A percentile compares a stretch with the other conserved stretches of the same genome.
phyloP scores from a whole-genome alignment of 2,888 invertebrate species.

The Doris montereyensis region DNA sequence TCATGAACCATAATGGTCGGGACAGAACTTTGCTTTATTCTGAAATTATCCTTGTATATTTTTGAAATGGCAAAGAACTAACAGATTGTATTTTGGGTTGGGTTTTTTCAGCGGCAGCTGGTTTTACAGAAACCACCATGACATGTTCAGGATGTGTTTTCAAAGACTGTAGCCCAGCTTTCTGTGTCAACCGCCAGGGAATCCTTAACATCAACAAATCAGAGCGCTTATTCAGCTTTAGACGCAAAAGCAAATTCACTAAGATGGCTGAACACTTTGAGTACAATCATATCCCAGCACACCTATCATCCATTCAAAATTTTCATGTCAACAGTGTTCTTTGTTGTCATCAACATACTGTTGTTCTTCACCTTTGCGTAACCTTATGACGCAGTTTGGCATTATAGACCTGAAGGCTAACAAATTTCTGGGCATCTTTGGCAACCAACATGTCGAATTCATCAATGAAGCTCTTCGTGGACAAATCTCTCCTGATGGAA shows the following conservation, averaged over 20 bases:
- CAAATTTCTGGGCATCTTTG: constrained; percentile 71
- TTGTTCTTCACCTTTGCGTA: constrained; percentile 69
- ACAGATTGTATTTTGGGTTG: too few species aligned
- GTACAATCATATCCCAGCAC: constrained; percentile 73
- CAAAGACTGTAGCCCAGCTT: constrained; percentile 71
- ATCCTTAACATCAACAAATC: constrained; percentile 71
- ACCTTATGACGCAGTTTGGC: constrained; percentile 71
- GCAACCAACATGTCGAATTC: constrained; percentile 68
- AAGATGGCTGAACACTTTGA: constrained; percentile 74
- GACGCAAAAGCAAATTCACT: constrained; percentile 70
- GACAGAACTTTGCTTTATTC: too few species aligned
- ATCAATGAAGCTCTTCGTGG: constrained; percentile 68
- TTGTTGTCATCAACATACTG: constrained; percentile 67
- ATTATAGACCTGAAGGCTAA: constrained; percentile 67
- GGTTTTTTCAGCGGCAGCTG: constrained; percentile 72
- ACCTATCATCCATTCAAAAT: constrained; percentile 72
- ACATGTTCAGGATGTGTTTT: constrained; percentile 68
- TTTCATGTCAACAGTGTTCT: constrained; percentile 72
- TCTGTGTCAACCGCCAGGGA: constrained; percentile 71
- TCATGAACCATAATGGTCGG: too few species aligned
- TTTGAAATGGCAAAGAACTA: too few species aligned
- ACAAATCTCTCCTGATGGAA: constrained; percentile 70
- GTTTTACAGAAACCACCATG: constrained; percentile 68
- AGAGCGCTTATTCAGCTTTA: constrained; percentile 68
- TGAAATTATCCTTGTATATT: too few species aligned